Conservation (phyloP, 1,140 invertebrate species). For the Temnothorax curvispinosus region DNA sequence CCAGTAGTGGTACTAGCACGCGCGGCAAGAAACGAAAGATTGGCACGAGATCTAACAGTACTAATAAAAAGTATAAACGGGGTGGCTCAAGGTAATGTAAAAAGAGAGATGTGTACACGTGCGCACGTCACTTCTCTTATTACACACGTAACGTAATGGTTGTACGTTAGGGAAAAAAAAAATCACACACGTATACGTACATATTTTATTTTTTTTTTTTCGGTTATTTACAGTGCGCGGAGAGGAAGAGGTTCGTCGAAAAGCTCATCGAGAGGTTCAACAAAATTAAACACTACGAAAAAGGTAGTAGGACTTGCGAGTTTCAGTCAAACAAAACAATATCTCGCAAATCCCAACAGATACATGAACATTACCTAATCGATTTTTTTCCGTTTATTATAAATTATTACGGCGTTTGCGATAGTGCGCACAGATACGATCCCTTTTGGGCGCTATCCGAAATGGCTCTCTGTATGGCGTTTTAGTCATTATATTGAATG, state of each 20-base stretch:
- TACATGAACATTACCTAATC: slow-evolving; percentile 68
- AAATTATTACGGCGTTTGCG: background rate
- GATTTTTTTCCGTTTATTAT: slow-evolving; percentile 19
- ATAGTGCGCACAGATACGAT: background rate
- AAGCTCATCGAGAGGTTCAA: slow-evolving; percentile 15
- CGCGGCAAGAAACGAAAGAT: slow-evolving; percentile 73
- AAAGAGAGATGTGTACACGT: background rate
- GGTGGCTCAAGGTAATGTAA: slow-evolving; percentile 69
- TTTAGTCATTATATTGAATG: slow-evolving; percentile 52
- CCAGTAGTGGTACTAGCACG: slow-evolving; percentile 20
- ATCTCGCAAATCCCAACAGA: slow-evolving; percentile 74
- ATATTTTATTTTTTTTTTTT: background rate
- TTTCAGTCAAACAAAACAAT: slow-evolving; percentile 77
- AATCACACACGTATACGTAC: background rate
- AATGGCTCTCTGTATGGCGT: background rate
- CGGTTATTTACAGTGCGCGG: slow-evolving; percentile 25
- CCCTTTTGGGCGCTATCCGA: background rate
- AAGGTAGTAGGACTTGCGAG: slow-evolving; percentile 75
- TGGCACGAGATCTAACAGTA: slow-evolving; percentile 55
- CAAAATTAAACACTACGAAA: slow-evolving; percentile 50
- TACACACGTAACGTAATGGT: slow-evolving; percentile 50
- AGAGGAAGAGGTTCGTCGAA: slow-evolving; percentile 34
- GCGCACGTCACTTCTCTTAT: too few relatives aligned
- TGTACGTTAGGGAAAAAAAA: background rate
- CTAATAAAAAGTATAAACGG: slow-evolving; percentile 77